Percentiles rank a stretch among this genome's conserved stretches.
These are phyloP conservation scores for Passer domesticus DNA, from an alignment of 2,113 vertebrate species.

Conservation along the genomic window DNA sequence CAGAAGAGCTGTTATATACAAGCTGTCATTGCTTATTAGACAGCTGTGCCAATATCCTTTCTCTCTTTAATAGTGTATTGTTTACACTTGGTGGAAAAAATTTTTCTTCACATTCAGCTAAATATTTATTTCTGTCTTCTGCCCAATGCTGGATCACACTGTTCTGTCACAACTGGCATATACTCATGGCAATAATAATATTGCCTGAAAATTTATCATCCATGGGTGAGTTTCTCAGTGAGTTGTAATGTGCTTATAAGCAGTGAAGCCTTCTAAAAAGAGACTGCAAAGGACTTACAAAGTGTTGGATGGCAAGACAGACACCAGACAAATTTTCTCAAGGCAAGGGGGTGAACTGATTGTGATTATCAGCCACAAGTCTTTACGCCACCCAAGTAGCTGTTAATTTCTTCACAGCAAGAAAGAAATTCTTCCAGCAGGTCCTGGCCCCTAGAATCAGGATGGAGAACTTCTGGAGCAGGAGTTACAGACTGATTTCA, in stretches of 20 bases:
- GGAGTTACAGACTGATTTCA: neutral
- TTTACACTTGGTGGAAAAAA: neutral
- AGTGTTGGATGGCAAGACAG: neutral
- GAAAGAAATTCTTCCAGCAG: neutral
- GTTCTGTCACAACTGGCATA: neutral
- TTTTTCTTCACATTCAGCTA: neutral
- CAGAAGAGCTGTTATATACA: neutral
- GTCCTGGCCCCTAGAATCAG: neutral
- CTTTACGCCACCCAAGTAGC: neutral
- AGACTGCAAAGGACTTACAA: neutral
- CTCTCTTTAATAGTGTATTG: neutral
- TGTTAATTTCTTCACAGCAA: neutral
- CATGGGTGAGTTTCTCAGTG: neutral
- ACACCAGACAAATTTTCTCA: neutral
- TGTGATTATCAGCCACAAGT: neutral
- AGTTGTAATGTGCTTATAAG: neutral
- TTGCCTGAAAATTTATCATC: neutral
- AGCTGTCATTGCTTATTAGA: neutral
- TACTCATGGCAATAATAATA: neutral
- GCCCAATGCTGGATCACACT: neutral
- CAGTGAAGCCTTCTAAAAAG: neutral
- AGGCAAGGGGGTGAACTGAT: neutral
- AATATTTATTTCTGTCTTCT: neutral
- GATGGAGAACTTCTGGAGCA: neutral
- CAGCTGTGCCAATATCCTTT: neutral